Percentiles rank a stretch among this genome's conserved stretches.
These are phyloP conservation scores for Hydractinia echinata DNA, from an alignment of 30 jellyfish, hydroid and myxozoan genomes.

Conservation along the genomic window DNA sequence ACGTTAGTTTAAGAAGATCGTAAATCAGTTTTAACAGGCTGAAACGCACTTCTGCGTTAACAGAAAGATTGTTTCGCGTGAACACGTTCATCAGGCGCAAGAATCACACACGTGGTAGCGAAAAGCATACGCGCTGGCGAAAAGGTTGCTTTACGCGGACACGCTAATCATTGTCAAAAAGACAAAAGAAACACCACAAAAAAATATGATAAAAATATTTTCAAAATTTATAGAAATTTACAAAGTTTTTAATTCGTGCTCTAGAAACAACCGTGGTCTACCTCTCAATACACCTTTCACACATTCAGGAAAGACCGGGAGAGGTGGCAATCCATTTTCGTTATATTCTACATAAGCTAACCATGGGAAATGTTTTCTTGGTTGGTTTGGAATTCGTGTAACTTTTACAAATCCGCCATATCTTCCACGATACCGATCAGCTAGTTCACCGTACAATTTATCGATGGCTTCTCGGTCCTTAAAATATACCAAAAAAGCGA, in stretches of 20 bases:
- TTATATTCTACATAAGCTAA: slow-evolving; percentile 82
- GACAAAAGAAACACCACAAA: too few relatives aligned
- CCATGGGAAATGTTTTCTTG: slow-evolving; percentile 39
- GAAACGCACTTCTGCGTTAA: too few relatives aligned
- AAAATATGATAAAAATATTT: too few relatives aligned
- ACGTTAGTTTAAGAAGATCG: too few relatives aligned
- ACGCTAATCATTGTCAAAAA: too few relatives aligned
- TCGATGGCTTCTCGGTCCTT: slow-evolving; percentile 83
- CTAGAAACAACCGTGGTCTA: slow-evolving; percentile 45
- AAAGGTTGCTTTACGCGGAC: too few relatives aligned
- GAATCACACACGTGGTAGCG: too few relatives aligned
- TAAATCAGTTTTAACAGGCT: too few relatives aligned
- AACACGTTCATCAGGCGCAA: too few relatives aligned
- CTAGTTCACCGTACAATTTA: slow-evolving; percentile 59
- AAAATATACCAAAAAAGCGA: not conserved
- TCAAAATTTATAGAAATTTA: not conserved
- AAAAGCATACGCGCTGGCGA: too few relatives aligned
- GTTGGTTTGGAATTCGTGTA: slow-evolving; percentile 57
- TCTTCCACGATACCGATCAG: slow-evolving; percentile 56
- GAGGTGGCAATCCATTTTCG: slow-evolving; percentile 48
- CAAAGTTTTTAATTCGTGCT: slow-evolving; percentile 18
- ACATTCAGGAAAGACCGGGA: slow-evolving; percentile 72
- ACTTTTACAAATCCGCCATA: slow-evolving; percentile 87
- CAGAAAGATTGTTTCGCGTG: too few relatives aligned
- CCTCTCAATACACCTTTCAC: slow-evolving; percentile 59